These are phyloP conservation scores for human DNA, from an alignment of 2,113 vertebrate species.

Conservation along the genomic window GRCh38 chrX:2721001-2721500, in stretches of 20 bases:
- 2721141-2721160: background rate
- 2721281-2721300: background rate
- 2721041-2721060: background rate
- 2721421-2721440: too few relatives aligned
- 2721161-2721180: background rate
- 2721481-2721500: too few relatives aligned
- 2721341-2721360: too few relatives aligned
- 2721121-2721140: rapidly evolving
- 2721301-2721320: too few relatives aligned
- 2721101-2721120: rapidly evolving
- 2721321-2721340: too few relatives aligned
- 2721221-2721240: background rate
- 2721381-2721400: too few relatives aligned
- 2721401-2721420: too few relatives aligned
- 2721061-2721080: too few relatives aligned
- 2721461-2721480: too few relatives aligned
- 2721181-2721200: background rate
- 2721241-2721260: background rate
- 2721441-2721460: too few relatives aligned
- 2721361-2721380: too few relatives aligned
- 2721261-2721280: background rate
- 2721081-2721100: background rate
- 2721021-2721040: background rate
- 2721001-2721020: rapidly evolving
- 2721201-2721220: background rate